Percentiles rank a stretch among this genome's conserved stretches.
Evolutionary conservation across 2,113 vertebrate species (phyloP).

Genomic region (Pseudorasbora parva): DNA sequence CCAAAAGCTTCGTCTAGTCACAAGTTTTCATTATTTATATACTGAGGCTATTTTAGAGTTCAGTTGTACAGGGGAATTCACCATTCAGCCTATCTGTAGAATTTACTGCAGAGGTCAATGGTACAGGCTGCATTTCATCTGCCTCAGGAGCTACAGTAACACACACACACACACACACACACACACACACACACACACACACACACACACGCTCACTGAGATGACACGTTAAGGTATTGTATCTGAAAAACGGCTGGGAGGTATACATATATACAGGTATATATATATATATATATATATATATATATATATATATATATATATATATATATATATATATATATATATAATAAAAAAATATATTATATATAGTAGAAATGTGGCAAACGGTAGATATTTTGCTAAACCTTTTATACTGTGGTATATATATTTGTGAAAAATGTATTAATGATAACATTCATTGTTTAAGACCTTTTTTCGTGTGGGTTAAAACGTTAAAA

Average conservation of each 20-base stretch:
- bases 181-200: not conserved
- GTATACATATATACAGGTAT: not conserved
- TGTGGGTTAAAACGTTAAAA: not conserved
- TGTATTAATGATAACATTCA: not conserved
- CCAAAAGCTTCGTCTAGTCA: slow-evolving; percentile 15
- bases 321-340: too few relatives aligned
- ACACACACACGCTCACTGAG: not conserved
- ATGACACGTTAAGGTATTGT: not conserved
- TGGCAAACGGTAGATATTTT: not conserved
- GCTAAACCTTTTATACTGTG: not conserved
- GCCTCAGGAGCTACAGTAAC: slow-evolving; percentile 24
- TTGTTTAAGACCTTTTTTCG: not conserved
- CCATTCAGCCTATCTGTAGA: slow-evolving; percentile 15
- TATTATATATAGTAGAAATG: not conserved
- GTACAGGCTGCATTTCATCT: slow-evolving; percentile 49
- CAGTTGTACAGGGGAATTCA: not conserved
- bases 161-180: not conserved
- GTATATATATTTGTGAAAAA: not conserved
- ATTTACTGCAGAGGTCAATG: slow-evolving; percentile 50
- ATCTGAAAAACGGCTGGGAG: not conserved
- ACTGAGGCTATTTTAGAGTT: slow-evolving; percentile 31
- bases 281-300: too few relatives aligned
- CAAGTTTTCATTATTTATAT: slow-evolving; percentile 26
- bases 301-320: too few relatives aligned
- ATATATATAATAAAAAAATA: too few relatives aligned